Base-by-base conservation (phyloP, 1,140 invertebrate genomes). In the Aphis gossypii region DNA sequence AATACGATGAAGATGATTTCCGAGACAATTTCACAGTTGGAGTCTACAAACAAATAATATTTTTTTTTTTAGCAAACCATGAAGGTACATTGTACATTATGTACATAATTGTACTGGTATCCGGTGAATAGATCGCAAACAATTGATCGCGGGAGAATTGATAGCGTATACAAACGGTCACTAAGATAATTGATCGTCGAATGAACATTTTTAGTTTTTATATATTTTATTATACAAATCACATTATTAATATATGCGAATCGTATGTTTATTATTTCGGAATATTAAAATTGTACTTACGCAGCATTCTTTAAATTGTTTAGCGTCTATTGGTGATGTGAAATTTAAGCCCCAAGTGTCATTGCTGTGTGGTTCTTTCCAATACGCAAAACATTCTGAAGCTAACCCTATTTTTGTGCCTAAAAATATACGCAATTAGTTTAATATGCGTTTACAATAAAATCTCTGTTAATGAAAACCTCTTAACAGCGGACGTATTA, bases 261-360 rank as follows among this genome's bases (percentile, higher is more conserved):
- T 41, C 3, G 38, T 41, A 41, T 41, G 38, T 41, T 41, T 41
- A 41, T 41, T 41, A 41, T 41, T 41, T 41, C 2, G 38, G 38
- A 41, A 41, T 41, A 41, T 41, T 41, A 41, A 41, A 41, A 41
- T n/a, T 90, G 95, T 96, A 98, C 98, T 98, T 97, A 99, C 98
- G 96, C 98, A 99, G 96, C 98, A 99, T 96, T 99, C 98, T 95
- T 98, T 96, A 95, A 99, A 99, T 95, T 99, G 98, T 96, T 99
- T 99, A 93, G 99, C 99, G 95, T 99, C 99, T 95, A 98, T 98
- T 41, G 98, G 97, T 83, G 98, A 99, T 83, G 99, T 99, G 95
- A 99, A 99, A 96, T 99, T 99, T 93, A 99, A 96, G 87, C 99
- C 99, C 99, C 99, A 99, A n/a, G 99, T 99, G 95, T 99, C 98